A percentile compares a stretch with the other conserved stretches of the same genome.
Conservation (phyloP, 1,140 invertebrate species). For the Lordiphosa stackelbergi region DNA sequence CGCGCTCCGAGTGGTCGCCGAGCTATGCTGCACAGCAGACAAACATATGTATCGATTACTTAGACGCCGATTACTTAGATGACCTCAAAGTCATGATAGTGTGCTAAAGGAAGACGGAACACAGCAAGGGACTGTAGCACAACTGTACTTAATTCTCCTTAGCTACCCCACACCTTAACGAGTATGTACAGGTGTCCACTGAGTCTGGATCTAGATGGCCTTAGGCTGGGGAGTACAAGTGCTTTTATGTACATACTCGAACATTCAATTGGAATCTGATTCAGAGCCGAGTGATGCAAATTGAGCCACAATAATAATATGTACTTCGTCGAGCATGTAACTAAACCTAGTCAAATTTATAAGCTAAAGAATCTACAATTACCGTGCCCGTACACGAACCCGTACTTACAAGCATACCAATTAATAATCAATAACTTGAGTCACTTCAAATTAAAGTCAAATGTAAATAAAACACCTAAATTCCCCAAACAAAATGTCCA, state of each 20-base stretch:
- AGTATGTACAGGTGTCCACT: constrained; percentile 1
- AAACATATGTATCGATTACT: constrained; percentile 27
- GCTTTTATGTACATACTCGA: neutral
- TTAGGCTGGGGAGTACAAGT: neutral
- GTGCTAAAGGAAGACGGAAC: constrained; percentile 11
- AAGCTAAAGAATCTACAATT: constrained; percentile 5
- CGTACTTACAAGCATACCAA: constrained; percentile 14
- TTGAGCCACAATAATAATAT: constrained; percentile 8
- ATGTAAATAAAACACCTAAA: constrained; percentile 10
- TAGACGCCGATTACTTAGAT: constrained; percentile 28
- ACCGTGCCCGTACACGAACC: constrained; percentile 2
- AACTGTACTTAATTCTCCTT: constrained; percentile 2
- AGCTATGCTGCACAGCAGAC: constrained; percentile 7
- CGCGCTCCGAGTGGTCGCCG: constrained; percentile 3
- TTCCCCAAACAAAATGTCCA: constrained; percentile 1
- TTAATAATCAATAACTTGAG: constrained; percentile 12
- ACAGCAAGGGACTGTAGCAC: neutral
- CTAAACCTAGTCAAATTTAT: constrained; percentile 44
- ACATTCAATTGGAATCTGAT: constrained; percentile 6
- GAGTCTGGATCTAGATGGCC: neutral
- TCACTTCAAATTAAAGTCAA: constrained; percentile 11
- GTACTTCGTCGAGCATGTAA: constrained; percentile 11
- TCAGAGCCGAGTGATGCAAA: constrained; percentile 10
- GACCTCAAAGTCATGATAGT: constrained; percentile 40
- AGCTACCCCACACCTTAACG: constrained; percentile 1